Evolutionary conservation across 2,797 vertebrate species (phyloP).

Genomic region (Trachops cirrhosus): DNA sequence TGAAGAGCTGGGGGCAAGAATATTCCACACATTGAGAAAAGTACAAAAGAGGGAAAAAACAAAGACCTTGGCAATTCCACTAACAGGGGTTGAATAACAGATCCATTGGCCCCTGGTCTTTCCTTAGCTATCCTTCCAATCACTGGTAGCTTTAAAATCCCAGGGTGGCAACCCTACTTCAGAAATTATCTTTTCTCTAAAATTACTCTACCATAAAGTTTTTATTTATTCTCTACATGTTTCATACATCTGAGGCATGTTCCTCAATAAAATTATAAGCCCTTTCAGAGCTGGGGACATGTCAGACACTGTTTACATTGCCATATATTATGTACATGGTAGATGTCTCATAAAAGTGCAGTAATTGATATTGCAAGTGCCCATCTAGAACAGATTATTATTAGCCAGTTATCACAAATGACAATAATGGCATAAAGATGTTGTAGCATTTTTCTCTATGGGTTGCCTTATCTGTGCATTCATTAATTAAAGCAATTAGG

Average conservation of each 20-base stretch:
- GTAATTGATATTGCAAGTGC: neutral
- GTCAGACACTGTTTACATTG: neutral
- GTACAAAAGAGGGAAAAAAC: neutral
- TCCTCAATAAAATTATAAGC: neutral
- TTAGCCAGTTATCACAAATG: neutral
- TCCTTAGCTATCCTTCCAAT: neutral
- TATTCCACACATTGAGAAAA: neutral
- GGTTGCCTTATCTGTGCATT: constrained; percentile 46
- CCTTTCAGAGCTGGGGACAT: neutral
- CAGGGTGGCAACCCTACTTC: neutral
- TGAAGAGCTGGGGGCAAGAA: neutral
- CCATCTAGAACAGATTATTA: neutral
- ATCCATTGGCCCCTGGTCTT: neutral
- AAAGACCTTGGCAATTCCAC: neutral
- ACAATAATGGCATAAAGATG: neutral
- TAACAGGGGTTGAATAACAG: neutral
- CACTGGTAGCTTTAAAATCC: neutral
- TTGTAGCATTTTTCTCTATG: neutral
- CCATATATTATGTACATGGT: neutral
- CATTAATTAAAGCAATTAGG: constrained; percentile 74
- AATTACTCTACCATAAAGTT: neutral
- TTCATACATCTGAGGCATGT: neutral
- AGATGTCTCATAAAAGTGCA: neutral
- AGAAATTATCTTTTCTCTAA: neutral
- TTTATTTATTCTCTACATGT: neutral